phyloP scores from a whole-genome alignment of 2,797 vertebrate genomes.

The Peromyscus attwateri region DNA sequence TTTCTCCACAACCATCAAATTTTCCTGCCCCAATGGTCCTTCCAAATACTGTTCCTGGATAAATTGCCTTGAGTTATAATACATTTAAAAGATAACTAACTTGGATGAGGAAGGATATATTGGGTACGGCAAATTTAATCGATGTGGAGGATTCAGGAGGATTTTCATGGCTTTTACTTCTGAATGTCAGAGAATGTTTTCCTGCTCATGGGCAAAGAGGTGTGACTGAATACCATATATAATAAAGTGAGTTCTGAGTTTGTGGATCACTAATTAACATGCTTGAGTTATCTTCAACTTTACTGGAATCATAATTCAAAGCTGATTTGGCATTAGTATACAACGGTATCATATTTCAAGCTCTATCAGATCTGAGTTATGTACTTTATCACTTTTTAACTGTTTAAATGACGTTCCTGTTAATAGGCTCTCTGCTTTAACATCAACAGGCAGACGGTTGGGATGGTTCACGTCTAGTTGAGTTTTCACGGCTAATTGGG shows the following conservation, averaged over 20 bases:
- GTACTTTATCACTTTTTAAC: constrained; percentile 78
- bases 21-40: not conserved
- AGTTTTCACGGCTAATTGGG: constrained; percentile 78
- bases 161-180: not conserved
- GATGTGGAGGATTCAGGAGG: constrained; percentile 20
- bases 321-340: constrained; percentile 38
- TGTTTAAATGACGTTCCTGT: constrained; percentile 69
- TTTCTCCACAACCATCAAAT: not conserved
- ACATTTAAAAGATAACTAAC: constrained; percentile 18
- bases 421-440: constrained; percentile 75
- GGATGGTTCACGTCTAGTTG: constrained; percentile 68
- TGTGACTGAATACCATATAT: constrained; percentile 20
- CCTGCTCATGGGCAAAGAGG: constrained; percentile 35
- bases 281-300: constrained; percentile 72
- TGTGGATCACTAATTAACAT: constrained; percentile 71
- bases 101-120: not conserved
- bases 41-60: constrained; percentile 6
- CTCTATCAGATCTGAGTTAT: constrained; percentile 64
- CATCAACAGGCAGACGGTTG: constrained; percentile 57
- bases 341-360: constrained; percentile 67
- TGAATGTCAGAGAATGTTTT: constrained; percentile 16
- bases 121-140: too few relatives aligned
- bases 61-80: not conserved
- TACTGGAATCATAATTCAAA: constrained; percentile 68
- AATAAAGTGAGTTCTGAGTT: constrained; percentile 43